Base-by-base conservation (phyloP, 1,140 invertebrate genomes). In the Philotrypesis tridentata region DNA sequence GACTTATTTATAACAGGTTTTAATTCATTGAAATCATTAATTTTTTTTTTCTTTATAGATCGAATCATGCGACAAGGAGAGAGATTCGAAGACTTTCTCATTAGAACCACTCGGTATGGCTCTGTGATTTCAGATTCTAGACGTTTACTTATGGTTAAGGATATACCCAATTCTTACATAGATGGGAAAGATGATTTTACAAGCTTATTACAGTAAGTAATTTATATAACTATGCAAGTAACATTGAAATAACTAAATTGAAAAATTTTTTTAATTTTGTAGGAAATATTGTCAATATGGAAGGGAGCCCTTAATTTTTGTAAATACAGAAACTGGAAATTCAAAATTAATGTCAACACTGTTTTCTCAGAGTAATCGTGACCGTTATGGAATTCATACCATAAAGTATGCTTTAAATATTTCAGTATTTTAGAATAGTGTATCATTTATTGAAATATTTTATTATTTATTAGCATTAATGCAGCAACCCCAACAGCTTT, bases 151-250 rank as follows among this genome's bases (percentile, higher is more conserved):
- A 87, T 96, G 0, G 93, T 96, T 5, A 95, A 96, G 90, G 95
- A 96, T 89, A 94, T 96, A 87, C 95, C 95, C n/a, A 96, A 96
- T 90, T 90, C 93, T 17, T 94, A 95, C 86, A 76, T 94, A 0
- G 93, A 93, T 78, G 93, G 94, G 82, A 92, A 93, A 31, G 89
- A 92, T 80, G 91, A 93, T 79, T 95, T 96, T 88, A 88, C 92
- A 77, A 88, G 92, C 75, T 87, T 96, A 76, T 88, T 96, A 74
- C 91, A 94, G 95, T 95, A 92, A 93, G 93, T 92, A 71, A 76
- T 61, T 79, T 77, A 75, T 73, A 77, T 61, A 27, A 21, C 31
- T 37, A 23, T 76, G 71, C 0, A 40, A 29, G 17, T 68, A 61
- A 21, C 71, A 67, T 61, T 79, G 27, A 65, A 27, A 27, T 33